Evolutionary conservation across 2,797 vertebrate species (phyloP), one percentile per base, ranked within the genome.

Genomic region (Trachurus trachurus): DNA sequence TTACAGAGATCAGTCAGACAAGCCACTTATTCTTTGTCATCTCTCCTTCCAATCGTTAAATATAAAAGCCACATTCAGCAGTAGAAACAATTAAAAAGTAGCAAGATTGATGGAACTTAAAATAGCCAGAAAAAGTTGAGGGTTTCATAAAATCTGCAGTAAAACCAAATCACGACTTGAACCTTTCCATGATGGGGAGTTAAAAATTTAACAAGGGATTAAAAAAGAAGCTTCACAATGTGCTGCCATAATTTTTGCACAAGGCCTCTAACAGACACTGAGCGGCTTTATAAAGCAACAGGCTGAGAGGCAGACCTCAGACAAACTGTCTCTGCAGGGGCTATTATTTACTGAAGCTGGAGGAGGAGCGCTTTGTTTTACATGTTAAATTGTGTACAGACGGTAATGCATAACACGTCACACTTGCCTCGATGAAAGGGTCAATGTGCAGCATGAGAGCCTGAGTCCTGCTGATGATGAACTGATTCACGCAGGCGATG

Each of bases 391-490:
- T 22, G n/a, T 53, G 52, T 26, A 22, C 29, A 21, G 39, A 29
- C 6, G 7, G 22, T 9, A 22, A 16, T 16, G 9, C 7, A 29
- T 47, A 58, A 44, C 9, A 29, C n/a, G 72, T 74, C 53, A 50
- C 42, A 83, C 87, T 92, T 93, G 96, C 98, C 97, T 99, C 98
- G 77, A 99, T 98, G 88, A 99, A 99, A 80, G 97, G 95, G 92
- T 99, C 98, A 66, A 99, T 99, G 91, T 99, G 97, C 81, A 99
- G 89, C 98, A 99, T 99, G 15, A 99, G 96, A 68, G 98, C 98
- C 92, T 99, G 98, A 86, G 98, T 99, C 93, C 98, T 96, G 92
- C 97, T 97, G 94, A 99, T 98, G 93, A 99, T 99, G 86, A 99
- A 99, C 78, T 99, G 98, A 94, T 99, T 99, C 77, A 99, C 98